Base-by-base conservation (phyloP, 2,888 invertebrate species). In the Hololepta plana region DNA sequence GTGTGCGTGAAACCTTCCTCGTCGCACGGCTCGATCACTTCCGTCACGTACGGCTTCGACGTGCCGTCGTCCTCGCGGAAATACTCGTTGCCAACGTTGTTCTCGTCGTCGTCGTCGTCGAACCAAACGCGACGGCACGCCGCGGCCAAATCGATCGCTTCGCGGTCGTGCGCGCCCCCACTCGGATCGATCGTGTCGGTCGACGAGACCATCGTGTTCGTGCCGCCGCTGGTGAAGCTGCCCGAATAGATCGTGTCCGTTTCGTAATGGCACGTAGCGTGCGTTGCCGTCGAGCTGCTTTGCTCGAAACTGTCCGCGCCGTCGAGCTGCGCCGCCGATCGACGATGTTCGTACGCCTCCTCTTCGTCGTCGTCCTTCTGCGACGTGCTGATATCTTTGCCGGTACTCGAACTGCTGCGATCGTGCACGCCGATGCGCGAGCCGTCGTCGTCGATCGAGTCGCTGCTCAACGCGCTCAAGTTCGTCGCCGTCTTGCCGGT, bases 211-310 rank as follows among this genome's bases (percentile, higher is more conserved):
- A 84, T 70, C 8, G 82, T 82, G 49, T 80, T 81, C 29, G 82
- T 82, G 37, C 80, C 81, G 35, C 67, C 69, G 49, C 82, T 82
- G 11, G 82, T 81, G 27, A 81, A 68, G 49, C 82, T 82, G 27
- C 81, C 80, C 1, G 82, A 81, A 73, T 81, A 80, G 19, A 80
- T 70, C 1, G 82, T 84, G 44, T 82, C 81, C 0, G 75, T 75
- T 50, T 82, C 81, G 37, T 75, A 79, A 46, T 80, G 80, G 45
- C 77, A 80, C 1, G 81, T 81, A 7, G 81, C 82, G 39, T 81
- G 70, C 2, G 82, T 82, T 1, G 77, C 80, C 23, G 73, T 72
- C 1, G 80, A 77, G 38, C 79, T 80, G 5, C 79, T 75, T 3
- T 71, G 73, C 42, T 81, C 81, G 27, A 79, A 47, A 36, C 74